Evolutionary conservation across 2,888 invertebrate genomes (phyloP), one percentile per base, ranked within the genome.

Genomic region (Heteromyza rotundicornis): DNA sequence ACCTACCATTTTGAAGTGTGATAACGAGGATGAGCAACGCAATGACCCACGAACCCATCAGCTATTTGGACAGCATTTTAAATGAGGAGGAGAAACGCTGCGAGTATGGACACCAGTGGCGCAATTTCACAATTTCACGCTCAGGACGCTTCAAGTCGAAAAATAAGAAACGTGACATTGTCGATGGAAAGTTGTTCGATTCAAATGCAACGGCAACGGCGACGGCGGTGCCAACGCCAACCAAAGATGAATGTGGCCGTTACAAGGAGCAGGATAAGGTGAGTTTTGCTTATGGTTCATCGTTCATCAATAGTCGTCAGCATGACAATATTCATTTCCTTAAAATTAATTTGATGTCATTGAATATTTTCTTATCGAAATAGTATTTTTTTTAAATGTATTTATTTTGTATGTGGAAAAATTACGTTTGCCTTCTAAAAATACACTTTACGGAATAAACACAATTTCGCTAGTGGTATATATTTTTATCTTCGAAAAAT

Each of bases 81-180:
- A 79, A 77, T 53, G 82, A 81, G 67, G 81, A 82, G 67, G 81
- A 82, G 66, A 77, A 73, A 64, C 78, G 82, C 14, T 77, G 80
- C 60, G 81, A 82, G 60, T 81, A 79, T 59, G 74, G 77, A 64
- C 80, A 82, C 66, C 80, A 81, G 65, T 78, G 80, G 74, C 76
- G 82, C 56, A 80, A 80, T 70, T 80, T 79, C 71, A 87, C 87
- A n/a, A 87, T 88, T 68, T 88, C 88, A 0, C 80, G 87, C 63
- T 88, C 88, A 32, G 88, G 88, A 2, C 82, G 87, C 68, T 85
- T 87, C 82, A 85, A 84, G 72, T 87, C 87, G 67, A 84, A 85
- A 12, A 85, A 85, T 63, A 86, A 85, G 75, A 86, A 86, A 67
- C 80, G 88, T 22, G 84, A 86, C 66, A 84, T 85, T 0, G 79